Conservation (phyloP, 2,888 invertebrate species). For the Argyresthia goedartella region DNA sequence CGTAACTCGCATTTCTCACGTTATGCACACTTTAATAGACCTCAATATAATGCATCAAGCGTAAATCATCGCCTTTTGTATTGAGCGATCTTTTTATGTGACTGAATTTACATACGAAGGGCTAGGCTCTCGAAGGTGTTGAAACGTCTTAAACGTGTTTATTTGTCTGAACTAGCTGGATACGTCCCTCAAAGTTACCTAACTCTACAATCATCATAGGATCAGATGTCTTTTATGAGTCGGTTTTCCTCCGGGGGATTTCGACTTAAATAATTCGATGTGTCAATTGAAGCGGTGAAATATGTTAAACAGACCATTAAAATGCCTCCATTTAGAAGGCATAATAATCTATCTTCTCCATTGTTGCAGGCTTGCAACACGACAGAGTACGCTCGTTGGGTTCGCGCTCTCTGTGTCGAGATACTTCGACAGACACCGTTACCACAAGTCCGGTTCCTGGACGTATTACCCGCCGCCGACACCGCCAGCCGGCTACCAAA, state of each 20-base stretch:
- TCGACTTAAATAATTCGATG: too few species aligned
- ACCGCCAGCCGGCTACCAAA: constrained; percentile 50
- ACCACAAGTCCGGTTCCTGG: constrained; percentile 79
- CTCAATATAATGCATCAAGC: constrained; percentile 52
- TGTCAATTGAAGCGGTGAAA: too few species aligned
- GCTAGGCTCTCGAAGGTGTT: constrained; percentile 65
- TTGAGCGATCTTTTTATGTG: constrained; percentile 46
- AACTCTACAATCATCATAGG: neutral
- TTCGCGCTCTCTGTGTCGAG: constrained; percentile 80
- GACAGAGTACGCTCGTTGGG: constrained; percentile 80
- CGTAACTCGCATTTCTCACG: constrained; percentile 54
- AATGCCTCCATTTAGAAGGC: constrained; percentile 1
- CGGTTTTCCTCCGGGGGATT: neutral
- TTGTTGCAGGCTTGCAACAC: constrained; percentile 78
- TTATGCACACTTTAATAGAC: constrained; percentile 50
- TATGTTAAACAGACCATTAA: neutral
- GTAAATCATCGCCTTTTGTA: constrained; percentile 63
- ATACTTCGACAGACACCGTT: constrained; percentile 81
- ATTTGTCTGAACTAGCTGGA: neutral
- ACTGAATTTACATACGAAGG: constrained; percentile 56
- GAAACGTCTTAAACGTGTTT: constrained; percentile 46
- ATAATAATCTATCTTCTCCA: constrained; percentile 10
- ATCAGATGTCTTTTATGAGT: neutral
- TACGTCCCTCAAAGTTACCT: neutral
- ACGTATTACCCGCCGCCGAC: constrained; percentile 75